A percentile compares a stretch with the other conserved stretches of the same genome.
Evolutionary conservation across 2,113 vertebrate species (phyloP).

Genomic region (Pungitius pungitius): DNA sequence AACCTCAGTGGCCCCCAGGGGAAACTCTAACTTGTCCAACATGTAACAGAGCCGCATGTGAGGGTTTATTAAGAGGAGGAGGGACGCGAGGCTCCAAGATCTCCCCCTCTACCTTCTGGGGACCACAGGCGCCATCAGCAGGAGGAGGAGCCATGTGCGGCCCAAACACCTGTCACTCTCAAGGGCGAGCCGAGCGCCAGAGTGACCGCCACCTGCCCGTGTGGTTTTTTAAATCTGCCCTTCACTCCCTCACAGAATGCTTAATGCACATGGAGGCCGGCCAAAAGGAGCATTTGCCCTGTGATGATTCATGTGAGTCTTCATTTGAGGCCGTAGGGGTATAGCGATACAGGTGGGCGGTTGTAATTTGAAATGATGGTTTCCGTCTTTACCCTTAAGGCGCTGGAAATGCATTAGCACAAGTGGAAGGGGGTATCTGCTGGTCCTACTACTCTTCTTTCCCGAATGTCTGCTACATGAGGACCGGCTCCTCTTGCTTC

Average conservation of each 20-base stretch:
- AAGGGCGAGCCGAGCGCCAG: constrained; percentile 12
- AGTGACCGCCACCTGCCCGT: constrained; percentile 24
- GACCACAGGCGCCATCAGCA: constrained; percentile 19
- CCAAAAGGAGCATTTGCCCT: constrained; percentile 50
- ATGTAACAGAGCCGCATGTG: constrained; percentile 25
- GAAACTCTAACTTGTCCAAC: constrained; percentile 32
- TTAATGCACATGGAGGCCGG: constrained; percentile 32
- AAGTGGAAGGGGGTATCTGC: constrained; percentile 13
- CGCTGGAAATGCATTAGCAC: constrained; percentile 21
- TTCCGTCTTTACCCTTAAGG: background rate
- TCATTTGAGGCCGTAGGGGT: background rate
- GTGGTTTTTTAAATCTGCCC: constrained; percentile 8
- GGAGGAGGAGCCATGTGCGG: constrained; percentile 12
- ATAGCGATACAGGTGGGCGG: constrained; percentile 15
- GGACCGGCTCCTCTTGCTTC: constrained; percentile 5
- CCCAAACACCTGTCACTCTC: constrained; percentile 34
- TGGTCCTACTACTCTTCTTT: constrained; percentile 2
- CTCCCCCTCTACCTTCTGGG: background rate
- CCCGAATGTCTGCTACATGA: constrained; percentile 13
- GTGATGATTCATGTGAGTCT: constrained; percentile 14
- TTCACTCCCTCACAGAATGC: background rate
- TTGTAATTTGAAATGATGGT: constrained; percentile 9
- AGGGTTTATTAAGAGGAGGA: background rate
- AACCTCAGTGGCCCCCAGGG: constrained; percentile 24
- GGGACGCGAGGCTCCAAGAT: constrained; percentile 1